Evolutionary conservation across 2,888 invertebrate species (phyloP).

Genomic region (Xanthorhoe designata): DNA sequence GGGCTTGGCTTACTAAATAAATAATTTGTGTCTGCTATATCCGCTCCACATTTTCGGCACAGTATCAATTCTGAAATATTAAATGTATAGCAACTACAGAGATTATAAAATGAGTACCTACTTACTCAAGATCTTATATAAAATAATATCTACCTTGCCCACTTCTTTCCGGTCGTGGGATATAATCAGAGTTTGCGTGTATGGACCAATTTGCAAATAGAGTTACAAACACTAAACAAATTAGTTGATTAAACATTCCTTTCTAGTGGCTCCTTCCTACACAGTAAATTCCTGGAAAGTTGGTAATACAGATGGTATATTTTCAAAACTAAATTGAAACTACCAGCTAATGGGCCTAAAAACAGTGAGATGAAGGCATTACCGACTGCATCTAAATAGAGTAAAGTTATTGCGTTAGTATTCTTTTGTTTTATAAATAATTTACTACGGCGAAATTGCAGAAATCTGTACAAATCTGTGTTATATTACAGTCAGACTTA

Average conservation of each 20-base stretch:
- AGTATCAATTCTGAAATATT: slow-evolving; percentile 80
- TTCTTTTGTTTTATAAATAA: no score
- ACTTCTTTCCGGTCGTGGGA: slow-evolving; percentile 51
- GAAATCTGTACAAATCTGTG: no score
- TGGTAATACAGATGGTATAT: background rate
- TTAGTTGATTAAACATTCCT: slow-evolving; percentile 65
- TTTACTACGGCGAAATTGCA: no score
- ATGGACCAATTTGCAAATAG: slow-evolving; percentile 49
- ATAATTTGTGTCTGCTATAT: slow-evolving; percentile 83
- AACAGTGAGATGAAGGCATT: background rate
- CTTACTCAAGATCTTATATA: background rate
- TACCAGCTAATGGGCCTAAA: background rate
- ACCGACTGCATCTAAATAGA: background rate
- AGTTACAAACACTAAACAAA: slow-evolving; percentile 50
- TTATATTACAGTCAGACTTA: no score
- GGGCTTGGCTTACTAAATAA: slow-evolving; percentile 82
- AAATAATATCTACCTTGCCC: slow-evolving; percentile 57
- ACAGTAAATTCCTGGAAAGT: slow-evolving; percentile 7
- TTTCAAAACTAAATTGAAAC: no score
- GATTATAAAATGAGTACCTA: background rate
- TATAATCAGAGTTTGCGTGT: slow-evolving; percentile 56
- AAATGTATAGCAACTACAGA: slow-evolving; percentile 5
- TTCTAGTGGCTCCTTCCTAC: slow-evolving; percentile 21
- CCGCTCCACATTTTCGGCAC: slow-evolving; percentile 86
- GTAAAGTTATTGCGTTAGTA: no score